phyloP scores from a whole-genome alignment of 35 echinoderm and acorn worm genomes.

The Ptychodera flava region DNA sequence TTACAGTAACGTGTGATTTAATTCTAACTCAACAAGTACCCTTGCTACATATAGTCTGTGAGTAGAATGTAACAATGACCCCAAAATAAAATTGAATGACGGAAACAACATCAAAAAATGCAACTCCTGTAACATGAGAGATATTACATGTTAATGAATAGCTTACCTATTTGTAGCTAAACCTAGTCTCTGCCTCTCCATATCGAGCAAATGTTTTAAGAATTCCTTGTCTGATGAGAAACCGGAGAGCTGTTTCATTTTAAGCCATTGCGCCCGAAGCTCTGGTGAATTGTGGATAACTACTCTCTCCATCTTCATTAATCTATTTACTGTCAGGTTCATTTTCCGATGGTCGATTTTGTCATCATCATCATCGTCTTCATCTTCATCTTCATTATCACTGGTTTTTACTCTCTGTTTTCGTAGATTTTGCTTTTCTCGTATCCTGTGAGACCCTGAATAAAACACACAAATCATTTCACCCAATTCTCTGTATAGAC shows the following conservation, averaged over 20 bases:
- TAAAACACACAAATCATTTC: too few relatives aligned
- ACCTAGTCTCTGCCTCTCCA: neutral
- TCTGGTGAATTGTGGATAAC: neutral
- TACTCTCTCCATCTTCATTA: neutral
- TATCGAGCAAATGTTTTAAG: neutral
- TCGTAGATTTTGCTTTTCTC: neutral
- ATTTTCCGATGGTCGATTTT: neutral
- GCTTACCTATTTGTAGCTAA: neutral
- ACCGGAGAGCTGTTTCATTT: neutral
- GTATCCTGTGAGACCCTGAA: neutral
- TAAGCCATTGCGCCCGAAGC: neutral
- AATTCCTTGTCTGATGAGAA: neutral
- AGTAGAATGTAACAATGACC: neutral
- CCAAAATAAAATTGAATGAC: neutral
- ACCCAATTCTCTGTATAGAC: too few relatives aligned
- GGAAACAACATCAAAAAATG: neutral
- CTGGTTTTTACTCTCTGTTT: neutral
- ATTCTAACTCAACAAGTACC: neutral
- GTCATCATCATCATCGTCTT: too few relatives aligned
- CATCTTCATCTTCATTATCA: too few relatives aligned
- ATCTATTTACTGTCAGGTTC: neutral
- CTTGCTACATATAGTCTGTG: neutral
- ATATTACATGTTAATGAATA: too few relatives aligned
- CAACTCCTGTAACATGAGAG: too few relatives aligned
- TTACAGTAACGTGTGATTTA: neutral